These are phyloP conservation scores for Helarctos malayanus DNA, from an alignment of 2,797 vertebrate genomes.

Conservation along the genomic window DNA sequence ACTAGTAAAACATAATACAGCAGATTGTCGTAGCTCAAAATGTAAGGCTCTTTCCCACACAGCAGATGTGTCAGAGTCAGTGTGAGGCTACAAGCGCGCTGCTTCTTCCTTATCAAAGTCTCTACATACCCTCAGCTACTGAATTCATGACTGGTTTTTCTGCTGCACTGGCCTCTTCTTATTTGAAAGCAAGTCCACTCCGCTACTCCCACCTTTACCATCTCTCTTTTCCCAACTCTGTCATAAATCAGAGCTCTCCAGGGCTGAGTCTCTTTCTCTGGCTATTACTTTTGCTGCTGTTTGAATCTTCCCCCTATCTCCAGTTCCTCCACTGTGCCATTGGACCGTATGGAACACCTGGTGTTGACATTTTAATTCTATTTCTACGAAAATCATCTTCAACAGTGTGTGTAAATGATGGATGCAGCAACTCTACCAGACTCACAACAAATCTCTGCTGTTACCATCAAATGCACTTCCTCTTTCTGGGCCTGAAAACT, in stretches of 20 bases:
- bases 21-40: slow-evolving; percentile 58
- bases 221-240: neutral
- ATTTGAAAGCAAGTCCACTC: slow-evolving; percentile 3
- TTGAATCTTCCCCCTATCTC: neutral
- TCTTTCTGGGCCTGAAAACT: neutral
- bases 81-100: neutral
- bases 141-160: neutral
- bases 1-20: slow-evolving; percentile 60
- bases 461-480: neutral
- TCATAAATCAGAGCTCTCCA: neutral
- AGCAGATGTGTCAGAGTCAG: neutral
- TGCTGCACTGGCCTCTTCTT: neutral
- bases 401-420: neutral
- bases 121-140: neutral
- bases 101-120: slow-evolving; percentile 13
- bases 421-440: slow-evolving; percentile 27
- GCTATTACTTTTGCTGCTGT: neutral
- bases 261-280: neutral
- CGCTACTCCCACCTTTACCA: neutral
- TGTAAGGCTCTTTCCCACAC: neutral
- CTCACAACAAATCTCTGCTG: neutral
- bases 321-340: neutral
- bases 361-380: slow-evolving; percentile 37
- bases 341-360: neutral
- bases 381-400: slow-evolving; percentile 49